Evolutionary conservation across 2,888 invertebrate genomes (phyloP), one percentile per base, ranked within the genome.

Genomic region (Calameuta idolon): DNA sequence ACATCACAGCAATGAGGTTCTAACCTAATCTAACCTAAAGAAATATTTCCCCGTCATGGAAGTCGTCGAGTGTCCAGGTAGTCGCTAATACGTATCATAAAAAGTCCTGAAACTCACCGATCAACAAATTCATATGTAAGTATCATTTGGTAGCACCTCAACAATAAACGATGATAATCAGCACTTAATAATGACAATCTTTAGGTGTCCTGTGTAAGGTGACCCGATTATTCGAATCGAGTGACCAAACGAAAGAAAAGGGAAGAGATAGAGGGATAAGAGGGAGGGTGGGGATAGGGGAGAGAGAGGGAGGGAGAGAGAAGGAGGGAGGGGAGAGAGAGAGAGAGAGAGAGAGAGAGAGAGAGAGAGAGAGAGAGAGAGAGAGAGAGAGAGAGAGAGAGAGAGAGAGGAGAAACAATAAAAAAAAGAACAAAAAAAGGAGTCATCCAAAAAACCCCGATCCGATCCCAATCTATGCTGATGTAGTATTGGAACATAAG

Each of bases 401-500:
- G 4, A 33, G 4, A 33, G 4, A 33, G 33, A 3, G 33, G 4
- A 3, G 33, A 3, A 33, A 33, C 11, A 75, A 75, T 1, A 34
- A 68, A 5, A 75, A 69, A 23, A 69, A 55, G 15, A 74, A 74
- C 76, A 81, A 81, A 82, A 82, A 83, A 86, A 85, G 80, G 81
- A 84, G 81, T 83, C 81, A 84, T 85, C 81, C 78, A 80, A 85
- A 85, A 87, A 84, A 81, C 77, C 73, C 79, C 71, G 81, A 84
- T 84, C 76, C 79, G 85, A 89, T 87, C 73, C 75, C 81, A 83
- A 88, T 88, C 87, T 87, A 88, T 85, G 87, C 80, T 87, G 87
- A 89, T 86, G 83, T 83, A 76, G 80, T 78, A 83, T 84, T 80
- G 84, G 78, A 84, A 81, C 83, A 85, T 84, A 86, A 86, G 84